phyloP scores from a whole-genome alignment of 2,797 vertebrate species.

The Eulemur albifrons region DNA sequence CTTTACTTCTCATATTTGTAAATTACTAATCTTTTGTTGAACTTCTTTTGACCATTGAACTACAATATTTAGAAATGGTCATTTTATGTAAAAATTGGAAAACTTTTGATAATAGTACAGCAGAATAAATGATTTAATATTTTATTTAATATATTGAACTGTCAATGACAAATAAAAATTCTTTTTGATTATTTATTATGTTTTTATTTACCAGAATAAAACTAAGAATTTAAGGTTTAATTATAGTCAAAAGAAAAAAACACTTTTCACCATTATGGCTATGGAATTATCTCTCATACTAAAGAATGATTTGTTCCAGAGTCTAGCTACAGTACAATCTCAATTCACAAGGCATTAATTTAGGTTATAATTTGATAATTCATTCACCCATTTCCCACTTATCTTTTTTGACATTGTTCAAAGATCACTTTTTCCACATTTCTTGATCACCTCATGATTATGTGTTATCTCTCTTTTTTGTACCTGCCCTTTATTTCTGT shows the following conservation, averaged over 20 bases:
- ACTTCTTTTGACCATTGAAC: conserved; percentile 46
- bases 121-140: conserved; percentile 44
- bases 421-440: background rate
- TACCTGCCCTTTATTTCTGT: background rate
- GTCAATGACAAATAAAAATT: conserved; percentile 57
- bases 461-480: background rate
- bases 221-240: conserved; percentile 42
- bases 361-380: conserved; percentile 14
- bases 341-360: conserved; percentile 12
- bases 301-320: background rate
- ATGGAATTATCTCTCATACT: background rate
- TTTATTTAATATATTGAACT: conserved; percentile 60
- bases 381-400: background rate
- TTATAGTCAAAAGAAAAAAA: conserved; percentile 15
- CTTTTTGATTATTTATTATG: background rate
- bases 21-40: conserved; percentile 33
- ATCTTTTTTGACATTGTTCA: background rate
- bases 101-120: conserved; percentile 43
- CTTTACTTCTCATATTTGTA: conserved; percentile 34
- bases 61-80: conserved; percentile 29
- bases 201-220: conserved; percentile 56
- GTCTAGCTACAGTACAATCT: background rate
- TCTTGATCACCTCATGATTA: background rate
- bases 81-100: conserved; percentile 37
- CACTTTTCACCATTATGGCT: conserved; percentile 31